phyloP scores from a whole-genome alignment of 2,888 invertebrate genomes.

The Coelopa pilipes region DNA sequence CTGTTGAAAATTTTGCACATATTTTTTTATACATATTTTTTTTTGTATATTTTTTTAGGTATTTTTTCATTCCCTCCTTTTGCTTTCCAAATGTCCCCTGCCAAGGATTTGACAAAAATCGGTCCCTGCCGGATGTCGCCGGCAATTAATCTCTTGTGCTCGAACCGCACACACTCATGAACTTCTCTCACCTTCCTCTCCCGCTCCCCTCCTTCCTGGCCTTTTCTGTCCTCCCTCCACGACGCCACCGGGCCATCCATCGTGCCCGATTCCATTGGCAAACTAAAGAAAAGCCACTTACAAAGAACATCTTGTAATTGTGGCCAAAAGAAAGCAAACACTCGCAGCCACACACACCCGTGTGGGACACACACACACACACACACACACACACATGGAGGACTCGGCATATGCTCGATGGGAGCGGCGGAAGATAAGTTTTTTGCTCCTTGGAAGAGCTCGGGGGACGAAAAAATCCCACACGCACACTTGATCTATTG shows the following conservation, averaged over 20 bases:
- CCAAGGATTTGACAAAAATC: not conserved
- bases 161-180: not conserved
- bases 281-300: conserved; percentile 30
- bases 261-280: too few relatives aligned
- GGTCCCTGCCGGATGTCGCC: not conserved
- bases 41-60: too few relatives aligned
- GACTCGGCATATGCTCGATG: conserved; percentile 35
- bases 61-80: too few relatives aligned
- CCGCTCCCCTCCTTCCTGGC: conserved; percentile 10
- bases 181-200: not conserved
- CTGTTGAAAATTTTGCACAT: too few relatives aligned
- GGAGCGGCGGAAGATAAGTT: conserved; percentile 31
- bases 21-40: too few relatives aligned
- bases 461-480: conserved; percentile 23
- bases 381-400: conserved; percentile 5
- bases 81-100: not conserved
- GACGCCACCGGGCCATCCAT: not conserved
- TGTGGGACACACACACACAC: not conserved
- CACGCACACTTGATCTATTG: conserved; percentile 34
- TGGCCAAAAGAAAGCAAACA: conserved; percentile 42
- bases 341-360: not conserved
- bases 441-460: conserved; percentile 18
- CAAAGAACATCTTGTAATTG: conserved; percentile 48
- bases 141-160: not conserved
- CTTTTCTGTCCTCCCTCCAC: not conserved